Percentiles rank a stretch among this genome's conserved stretches.
Conservation (phyloP, 1,140 invertebrate species). For the Drosophila arizonae region DNA sequence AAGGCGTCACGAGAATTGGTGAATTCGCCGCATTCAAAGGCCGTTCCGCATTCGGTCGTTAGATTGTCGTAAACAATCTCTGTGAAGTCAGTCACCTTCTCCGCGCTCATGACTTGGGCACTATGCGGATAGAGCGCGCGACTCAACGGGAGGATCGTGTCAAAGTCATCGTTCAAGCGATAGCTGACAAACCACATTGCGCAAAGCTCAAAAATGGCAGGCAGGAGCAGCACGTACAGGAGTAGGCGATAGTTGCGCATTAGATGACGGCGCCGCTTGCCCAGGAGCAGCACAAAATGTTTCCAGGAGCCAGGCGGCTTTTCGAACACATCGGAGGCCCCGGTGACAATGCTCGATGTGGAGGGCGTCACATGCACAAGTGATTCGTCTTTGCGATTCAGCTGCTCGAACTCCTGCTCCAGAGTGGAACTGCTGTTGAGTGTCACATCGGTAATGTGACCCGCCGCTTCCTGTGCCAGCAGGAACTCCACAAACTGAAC, state of each 20-base stretch:
- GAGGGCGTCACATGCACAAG: slow-evolving; percentile 30
- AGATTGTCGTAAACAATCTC: slow-evolving; percentile 45
- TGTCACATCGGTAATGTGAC: slow-evolving; percentile 49
- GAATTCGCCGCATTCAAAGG: slow-evolving; percentile 58
- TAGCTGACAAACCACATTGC: slow-evolving; percentile 88
- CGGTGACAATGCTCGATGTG: slow-evolving; percentile 78
- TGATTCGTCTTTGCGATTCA: slow-evolving; percentile 43
- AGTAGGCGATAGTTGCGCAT: slow-evolving; percentile 85
- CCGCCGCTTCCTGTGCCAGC: slow-evolving; percentile 44
- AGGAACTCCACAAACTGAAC: slow-evolving; percentile 59
- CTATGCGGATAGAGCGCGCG: slow-evolving; percentile 84
- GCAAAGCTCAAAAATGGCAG: slow-evolving; percentile 85
- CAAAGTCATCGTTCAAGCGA: slow-evolving; percentile 86
- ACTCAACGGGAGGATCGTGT: slow-evolving; percentile 84
- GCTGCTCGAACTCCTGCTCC: slow-evolving; percentile 72
- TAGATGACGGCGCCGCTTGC: slow-evolving; percentile 86
- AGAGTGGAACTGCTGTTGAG: slow-evolving; percentile 60
- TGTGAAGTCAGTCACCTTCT: slow-evolving; percentile 46
- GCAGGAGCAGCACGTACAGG: slow-evolving; percentile 86
- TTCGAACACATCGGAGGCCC: slow-evolving; percentile 82
- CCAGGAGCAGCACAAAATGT: slow-evolving; percentile 82
- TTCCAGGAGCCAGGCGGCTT: slow-evolving; percentile 29
- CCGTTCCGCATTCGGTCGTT: not conserved
- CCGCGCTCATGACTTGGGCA: slow-evolving; percentile 84
- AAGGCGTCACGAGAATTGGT: slow-evolving; percentile 73